These are phyloP conservation scores for Habropoda laboriosa DNA, from an alignment of 1,140 invertebrate genomes.

Conservation along the genomic window DNA sequence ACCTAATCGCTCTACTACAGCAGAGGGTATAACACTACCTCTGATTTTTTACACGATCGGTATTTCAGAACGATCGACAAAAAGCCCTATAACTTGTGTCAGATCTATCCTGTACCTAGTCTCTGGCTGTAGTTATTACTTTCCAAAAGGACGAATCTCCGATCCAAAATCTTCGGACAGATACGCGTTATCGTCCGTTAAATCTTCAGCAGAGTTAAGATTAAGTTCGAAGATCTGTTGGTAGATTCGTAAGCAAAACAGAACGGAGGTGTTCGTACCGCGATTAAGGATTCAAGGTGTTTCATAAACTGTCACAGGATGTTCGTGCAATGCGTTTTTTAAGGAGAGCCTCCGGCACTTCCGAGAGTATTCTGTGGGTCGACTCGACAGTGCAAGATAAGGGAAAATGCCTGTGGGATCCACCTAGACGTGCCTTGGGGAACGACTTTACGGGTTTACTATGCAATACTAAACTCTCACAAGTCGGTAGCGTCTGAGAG, in stretches of 20 bases:
- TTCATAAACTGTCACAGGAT: background rate
- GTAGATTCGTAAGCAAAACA: too few species aligned
- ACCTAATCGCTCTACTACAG: too few species aligned
- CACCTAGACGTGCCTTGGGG: background rate
- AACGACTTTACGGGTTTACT: background rate
- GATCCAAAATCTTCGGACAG: too few species aligned
- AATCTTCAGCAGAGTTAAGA: too few species aligned
- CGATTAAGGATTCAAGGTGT: background rate
- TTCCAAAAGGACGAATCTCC: too few species aligned
- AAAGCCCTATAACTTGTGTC: too few species aligned
- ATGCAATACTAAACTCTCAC: background rate
- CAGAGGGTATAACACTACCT: too few species aligned
- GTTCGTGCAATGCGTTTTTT: background rate
- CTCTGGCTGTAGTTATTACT: too few species aligned
- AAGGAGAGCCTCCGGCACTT: background rate
- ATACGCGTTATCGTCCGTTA: too few species aligned
- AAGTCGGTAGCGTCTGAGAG: background rate
- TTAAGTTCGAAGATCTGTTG: background rate
- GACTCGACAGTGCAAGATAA: slow-evolving; percentile 6
- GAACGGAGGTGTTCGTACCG: background rate
- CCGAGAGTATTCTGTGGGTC: background rate
- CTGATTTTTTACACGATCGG: too few species aligned
- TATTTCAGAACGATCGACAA: too few species aligned
- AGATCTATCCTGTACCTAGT: too few species aligned
- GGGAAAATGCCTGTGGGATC: slow-evolving; percentile 2